These are phyloP conservation scores for Ylistrum balloti DNA, from an alignment of 1,140 invertebrate species.

Conservation along the genomic window DNA sequence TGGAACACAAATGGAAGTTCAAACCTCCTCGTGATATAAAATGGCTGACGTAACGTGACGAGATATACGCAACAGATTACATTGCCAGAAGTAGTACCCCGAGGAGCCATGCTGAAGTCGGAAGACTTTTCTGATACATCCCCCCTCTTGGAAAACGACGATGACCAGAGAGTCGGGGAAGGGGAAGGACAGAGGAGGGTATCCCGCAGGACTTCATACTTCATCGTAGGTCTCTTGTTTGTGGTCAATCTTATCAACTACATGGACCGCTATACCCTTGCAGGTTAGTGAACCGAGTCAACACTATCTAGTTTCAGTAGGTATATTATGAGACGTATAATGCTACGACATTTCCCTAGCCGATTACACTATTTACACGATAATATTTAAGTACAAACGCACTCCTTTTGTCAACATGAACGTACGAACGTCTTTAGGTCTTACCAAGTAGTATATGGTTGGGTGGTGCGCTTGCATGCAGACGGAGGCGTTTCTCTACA, in stretches of 20 bases:
- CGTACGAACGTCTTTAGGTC: too few relatives aligned
- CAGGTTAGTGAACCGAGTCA: background rate
- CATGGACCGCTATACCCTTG: background rate
- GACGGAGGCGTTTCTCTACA: too few relatives aligned
- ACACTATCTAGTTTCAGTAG: background rate
- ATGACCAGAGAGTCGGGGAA: background rate
- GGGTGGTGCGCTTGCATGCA: too few relatives aligned
- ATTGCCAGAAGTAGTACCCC: too few relatives aligned
- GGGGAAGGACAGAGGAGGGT: conserved; percentile 5
- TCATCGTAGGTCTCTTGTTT: background rate
- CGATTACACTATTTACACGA: too few relatives aligned
- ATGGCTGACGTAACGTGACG: background rate
- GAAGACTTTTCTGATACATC: background rate
- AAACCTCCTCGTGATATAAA: background rate
- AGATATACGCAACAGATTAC: background rate
- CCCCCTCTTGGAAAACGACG: background rate
- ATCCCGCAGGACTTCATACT: background rate
- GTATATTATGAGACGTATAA: too few relatives aligned
- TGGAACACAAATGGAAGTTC: background rate
- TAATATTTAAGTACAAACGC: too few relatives aligned
- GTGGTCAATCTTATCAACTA: background rate
- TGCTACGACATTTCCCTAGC: too few relatives aligned
- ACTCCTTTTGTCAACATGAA: too few relatives aligned
- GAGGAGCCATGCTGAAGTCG: background rate
- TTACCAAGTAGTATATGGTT: too few relatives aligned